Base-by-base conservation (phyloP, 2,888 invertebrate genomes). In the Drosophila hamatofila region DNA sequence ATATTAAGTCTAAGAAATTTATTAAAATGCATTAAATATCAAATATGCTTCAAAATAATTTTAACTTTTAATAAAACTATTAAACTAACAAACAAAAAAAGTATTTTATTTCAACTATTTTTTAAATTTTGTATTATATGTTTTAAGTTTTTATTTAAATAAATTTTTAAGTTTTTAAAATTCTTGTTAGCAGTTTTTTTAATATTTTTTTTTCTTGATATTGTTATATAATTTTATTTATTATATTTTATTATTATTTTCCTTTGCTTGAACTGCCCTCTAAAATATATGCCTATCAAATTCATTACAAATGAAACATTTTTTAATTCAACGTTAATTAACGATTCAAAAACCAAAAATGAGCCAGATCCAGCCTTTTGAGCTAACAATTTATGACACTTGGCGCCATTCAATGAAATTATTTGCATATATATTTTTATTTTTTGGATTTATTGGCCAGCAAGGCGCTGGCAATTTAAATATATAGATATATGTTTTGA, bases 401-500 rank as follows among this genome's bases (percentile, higher is more conserved):
- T 79, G 83, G 76, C 84, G 81, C 78, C 84, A 63, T 56, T 59
- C 60, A 71, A 59, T 68, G 70, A 81, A 83, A 73, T 72, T 49
- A 49, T 49, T 49, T 49, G 18, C 48, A 49, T 18, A 48, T 18
- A 49, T 7, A 21, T 67, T 23, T 14, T 21, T 44, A 23, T 44
- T 44, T 44, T 37, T 59, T 77, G n/a, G n/a, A 84, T 88, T 87
- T 87, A 87, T 87, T 85, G 79, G 75, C 72, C 88, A 82, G 64
- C 81, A 85, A 89, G 89, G 85, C 88, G 77, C 67, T 80, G 67
- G 56, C 64, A 56, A 89, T 86, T 82, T 85, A 83, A 16, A 52
- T 52, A 35, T 2, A 23, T 33, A 21, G 1, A 18, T 49, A 21
- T 21, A 18, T 30, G 8, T 30, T 30, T 30, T 27, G 2, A 9